phyloP scores from a whole-genome alignment of 30 jellyfish, hydroid and myxozoan genomes.

The Morbakka virulenta region DNA sequence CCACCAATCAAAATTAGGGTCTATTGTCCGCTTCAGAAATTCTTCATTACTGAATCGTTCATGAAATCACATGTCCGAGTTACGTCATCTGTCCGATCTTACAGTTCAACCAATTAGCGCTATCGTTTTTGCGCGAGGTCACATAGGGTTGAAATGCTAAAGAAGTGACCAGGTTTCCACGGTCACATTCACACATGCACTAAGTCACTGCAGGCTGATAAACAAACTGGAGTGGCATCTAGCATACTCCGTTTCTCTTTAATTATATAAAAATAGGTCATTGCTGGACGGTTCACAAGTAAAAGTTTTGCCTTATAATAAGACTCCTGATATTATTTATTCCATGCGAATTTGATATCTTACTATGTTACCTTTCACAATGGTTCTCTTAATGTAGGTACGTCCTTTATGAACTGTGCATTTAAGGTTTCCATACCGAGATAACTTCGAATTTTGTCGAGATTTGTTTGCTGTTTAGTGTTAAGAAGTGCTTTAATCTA shows the following conservation, averaged over 20 bases:
- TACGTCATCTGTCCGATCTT: no score
- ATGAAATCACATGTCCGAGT: no score
- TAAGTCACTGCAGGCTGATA: no score
- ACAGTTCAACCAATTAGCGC: no score
- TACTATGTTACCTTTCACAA: slow-evolving; percentile 14
- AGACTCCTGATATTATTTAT: slow-evolving; percentile 15
- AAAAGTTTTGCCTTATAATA: slow-evolving; percentile 3
- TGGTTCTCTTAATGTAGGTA: slow-evolving; percentile 36
- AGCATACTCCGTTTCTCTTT: slow-evolving; percentile 6
- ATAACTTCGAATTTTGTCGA: neutral
- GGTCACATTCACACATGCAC: no score
- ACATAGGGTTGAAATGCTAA: no score
- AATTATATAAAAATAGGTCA: slow-evolving; percentile 2
- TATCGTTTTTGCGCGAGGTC: no score
- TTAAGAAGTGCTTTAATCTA: slow-evolving; percentile 5
- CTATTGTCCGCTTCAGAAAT: no score
- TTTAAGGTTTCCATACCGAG: slow-evolving; percentile 13
- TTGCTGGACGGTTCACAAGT: neutral
- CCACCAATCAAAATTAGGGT: no score
- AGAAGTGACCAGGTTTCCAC: no score
- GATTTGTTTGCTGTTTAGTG: slow-evolving; percentile 17
- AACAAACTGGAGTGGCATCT: slow-evolving; percentile 19
- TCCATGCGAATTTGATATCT: slow-evolving; percentile 11
- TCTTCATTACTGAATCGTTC: no score
- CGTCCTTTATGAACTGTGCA: slow-evolving; percentile 32